A percentile compares a stretch with the other conserved stretches of the same genome.
Conservation (phyloP, 2,888 invertebrate genomes). For the Melanostoma mellinum region DNA sequence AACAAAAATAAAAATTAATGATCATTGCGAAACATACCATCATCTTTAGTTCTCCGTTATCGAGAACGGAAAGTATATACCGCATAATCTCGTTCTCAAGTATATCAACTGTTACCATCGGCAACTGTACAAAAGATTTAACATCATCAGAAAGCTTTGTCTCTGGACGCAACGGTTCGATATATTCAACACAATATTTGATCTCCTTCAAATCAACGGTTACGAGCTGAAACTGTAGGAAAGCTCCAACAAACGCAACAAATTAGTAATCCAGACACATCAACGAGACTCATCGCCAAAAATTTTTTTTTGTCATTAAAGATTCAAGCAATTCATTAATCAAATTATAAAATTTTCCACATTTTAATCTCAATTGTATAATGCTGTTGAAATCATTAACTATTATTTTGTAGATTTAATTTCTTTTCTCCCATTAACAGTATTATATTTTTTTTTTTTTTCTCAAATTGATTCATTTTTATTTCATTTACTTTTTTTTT, state of each 20-base stretch:
- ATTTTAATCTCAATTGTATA: neutral
- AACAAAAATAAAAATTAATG: conserved; percentile 1
- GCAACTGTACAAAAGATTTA: conserved; percentile 3
- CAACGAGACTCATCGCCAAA: conserved; percentile 6
- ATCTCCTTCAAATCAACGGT: too few relatives aligned
- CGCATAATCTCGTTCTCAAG: conserved; percentile 4
- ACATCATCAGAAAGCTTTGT: conserved; percentile 13
- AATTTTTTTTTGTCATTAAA: neutral
- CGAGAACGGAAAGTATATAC: neutral
- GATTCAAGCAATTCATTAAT: conserved; percentile 62
- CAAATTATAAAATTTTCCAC: neutral
- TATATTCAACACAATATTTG: too few relatives aligned
- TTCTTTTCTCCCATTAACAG: conserved; percentile 77
- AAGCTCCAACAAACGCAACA: neutral
- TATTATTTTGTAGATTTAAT: conserved; percentile 77
- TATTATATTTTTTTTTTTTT: conserved; percentile 74
- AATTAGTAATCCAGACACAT: neutral
- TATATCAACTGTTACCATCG: conserved; percentile 5
- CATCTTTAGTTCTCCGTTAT: conserved; percentile 12
- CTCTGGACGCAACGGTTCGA: neutral
- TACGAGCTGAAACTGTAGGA: too few relatives aligned
- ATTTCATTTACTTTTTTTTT: conserved; percentile 5
- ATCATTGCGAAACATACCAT: conserved; percentile 1
- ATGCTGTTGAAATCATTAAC: conserved; percentile 76
- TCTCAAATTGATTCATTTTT: conserved; percentile 8